Evolutionary conservation across 2,797 vertebrate genomes (phyloP).

Genomic region (Paguma larvata): DNA sequence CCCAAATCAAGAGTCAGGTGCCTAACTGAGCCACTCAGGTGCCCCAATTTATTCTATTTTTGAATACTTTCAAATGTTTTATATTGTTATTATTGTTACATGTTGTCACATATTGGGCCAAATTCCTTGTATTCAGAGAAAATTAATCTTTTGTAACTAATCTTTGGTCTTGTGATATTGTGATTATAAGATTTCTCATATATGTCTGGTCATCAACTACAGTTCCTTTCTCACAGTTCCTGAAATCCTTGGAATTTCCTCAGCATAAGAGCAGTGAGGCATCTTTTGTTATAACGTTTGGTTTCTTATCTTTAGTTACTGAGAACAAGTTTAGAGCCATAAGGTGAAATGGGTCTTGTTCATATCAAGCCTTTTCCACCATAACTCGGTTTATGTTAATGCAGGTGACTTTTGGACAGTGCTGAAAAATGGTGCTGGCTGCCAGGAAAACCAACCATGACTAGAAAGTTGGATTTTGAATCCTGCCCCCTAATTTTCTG

Average conservation of each 20-base stretch:
- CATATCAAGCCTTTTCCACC: background rate
- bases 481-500: background rate
- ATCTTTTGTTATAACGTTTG: background rate
- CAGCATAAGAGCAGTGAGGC: background rate
- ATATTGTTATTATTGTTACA: background rate
- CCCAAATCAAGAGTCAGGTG: too few species aligned
- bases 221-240: background rate
- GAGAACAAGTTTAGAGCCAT: background rate
- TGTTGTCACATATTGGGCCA: background rate
- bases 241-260: background rate
- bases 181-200: background rate
- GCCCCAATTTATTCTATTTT: background rate
- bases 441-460: background rate
- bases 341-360: background rate
- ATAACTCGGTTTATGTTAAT: background rate
- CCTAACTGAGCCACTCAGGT: too few species aligned
- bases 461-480: background rate
- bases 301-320: background rate
- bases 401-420: background rate
- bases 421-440: background rate
- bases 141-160: slow-evolving; percentile 9
- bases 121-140: background rate
- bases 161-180: background rate
- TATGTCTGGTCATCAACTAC: background rate
- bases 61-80: background rate